A percentile compares a stretch with the other conserved stretches of the same genome.
phyloP scores from a whole-genome alignment of 2,113 vertebrate species.

The Sclerurus mexicanus region DNA sequence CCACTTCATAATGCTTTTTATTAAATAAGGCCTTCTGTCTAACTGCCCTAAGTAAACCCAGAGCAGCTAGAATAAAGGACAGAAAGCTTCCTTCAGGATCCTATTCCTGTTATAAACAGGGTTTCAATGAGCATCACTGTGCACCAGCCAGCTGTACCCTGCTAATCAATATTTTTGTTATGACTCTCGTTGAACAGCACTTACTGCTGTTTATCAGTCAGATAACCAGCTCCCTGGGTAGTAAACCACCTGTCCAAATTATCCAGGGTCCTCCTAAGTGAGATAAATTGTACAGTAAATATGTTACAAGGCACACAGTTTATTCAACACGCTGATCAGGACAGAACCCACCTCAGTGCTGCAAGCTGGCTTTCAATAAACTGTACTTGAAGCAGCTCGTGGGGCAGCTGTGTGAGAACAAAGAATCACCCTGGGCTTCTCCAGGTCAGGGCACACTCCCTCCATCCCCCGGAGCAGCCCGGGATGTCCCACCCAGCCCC shows the following conservation, averaged over 20 bases:
- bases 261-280: not conserved
- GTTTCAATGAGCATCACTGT: not conserved
- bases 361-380: rapidly evolving
- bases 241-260: not conserved
- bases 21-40: not conserved
- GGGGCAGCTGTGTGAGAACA: rapidly evolving
- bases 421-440: rapidly evolving
- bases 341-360: not conserved
- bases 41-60: not conserved
- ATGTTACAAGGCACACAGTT: rapidly evolving
- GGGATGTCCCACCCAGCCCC: not conserved
- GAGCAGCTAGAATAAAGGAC: not conserved
- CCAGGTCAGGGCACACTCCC: not conserved
- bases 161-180: not conserved
- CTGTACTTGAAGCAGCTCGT: not conserved
- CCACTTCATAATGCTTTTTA: not conserved
- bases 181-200: not conserved
- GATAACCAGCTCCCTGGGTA: not conserved
- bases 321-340: not conserved
- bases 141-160: not conserved
- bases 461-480: not conserved
- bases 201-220: not conserved
- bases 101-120: not conserved
- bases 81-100: not conserved
- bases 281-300: not conserved